phyloP scores from a whole-genome alignment of 2,888 invertebrate species.

The Taenaris catops region DNA sequence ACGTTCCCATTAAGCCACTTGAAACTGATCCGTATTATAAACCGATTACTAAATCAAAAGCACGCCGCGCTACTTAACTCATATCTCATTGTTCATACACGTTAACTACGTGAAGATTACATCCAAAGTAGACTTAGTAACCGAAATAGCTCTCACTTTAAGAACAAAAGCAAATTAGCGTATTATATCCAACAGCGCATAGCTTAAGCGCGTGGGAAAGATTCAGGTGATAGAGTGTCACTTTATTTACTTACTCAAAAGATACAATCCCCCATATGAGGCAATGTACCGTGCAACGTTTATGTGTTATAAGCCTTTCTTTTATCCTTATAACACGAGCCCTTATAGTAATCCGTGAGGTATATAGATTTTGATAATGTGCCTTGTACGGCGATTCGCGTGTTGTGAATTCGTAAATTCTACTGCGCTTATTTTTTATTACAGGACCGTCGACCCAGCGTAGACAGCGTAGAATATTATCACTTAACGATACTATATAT shows the following conservation, averaged over 20 bases:
- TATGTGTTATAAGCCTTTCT: constrained; percentile 56
- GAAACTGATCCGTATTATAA: constrained; percentile 4
- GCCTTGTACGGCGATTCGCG: constrained; percentile 17
- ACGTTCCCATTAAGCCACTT: background rate
- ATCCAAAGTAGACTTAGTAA: constrained; percentile 38
- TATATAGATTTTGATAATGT: constrained; percentile 23
- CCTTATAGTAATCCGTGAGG: constrained; percentile 28
- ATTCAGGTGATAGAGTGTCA: constrained; percentile 55
- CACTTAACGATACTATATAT: too few species aligned
- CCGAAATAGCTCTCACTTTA: constrained; percentile 46
- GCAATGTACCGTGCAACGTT: constrained; percentile 42
- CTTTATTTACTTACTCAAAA: constrained; percentile 51
- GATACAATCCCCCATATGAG: constrained; percentile 40
- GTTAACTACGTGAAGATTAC: constrained; percentile 42
- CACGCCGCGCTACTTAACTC: constrained; percentile 10
- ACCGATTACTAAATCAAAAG: constrained; percentile 15
- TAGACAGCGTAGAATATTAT: too few species aligned
- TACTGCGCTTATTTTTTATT: constrained; percentile 1
- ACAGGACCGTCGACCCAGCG: too few species aligned
- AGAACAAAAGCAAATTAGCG: constrained; percentile 68
- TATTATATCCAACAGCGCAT: constrained; percentile 34
- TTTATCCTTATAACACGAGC: constrained; percentile 45
- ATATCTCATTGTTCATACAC: constrained; percentile 27
- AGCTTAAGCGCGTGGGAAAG: constrained; percentile 54
- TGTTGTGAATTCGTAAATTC: constrained; percentile 16